Base-by-base conservation (phyloP, 2,888 invertebrate species). In the Terebella lapidaria region DNA sequence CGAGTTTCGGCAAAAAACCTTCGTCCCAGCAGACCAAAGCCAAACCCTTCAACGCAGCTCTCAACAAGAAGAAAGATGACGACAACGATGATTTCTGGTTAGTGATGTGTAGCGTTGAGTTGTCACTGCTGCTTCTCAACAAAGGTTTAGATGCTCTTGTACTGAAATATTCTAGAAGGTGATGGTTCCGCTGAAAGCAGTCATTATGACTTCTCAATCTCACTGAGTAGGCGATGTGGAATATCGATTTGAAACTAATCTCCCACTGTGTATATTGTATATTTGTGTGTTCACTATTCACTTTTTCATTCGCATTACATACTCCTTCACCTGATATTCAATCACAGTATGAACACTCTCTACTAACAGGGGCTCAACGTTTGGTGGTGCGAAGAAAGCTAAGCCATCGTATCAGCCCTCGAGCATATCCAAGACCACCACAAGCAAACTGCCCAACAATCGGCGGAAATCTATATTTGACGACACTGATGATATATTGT, bases 71-170 rank as follows among this genome's bases (percentile, higher is more conserved):
- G 49, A 49, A 49, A 22, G 49, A 30, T n/a, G 54, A 58, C 3
- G 45, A 63, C 49, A 60, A 58, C 15, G 58, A 63, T 24, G 63
- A 63, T 51, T 60, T 60, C 58, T 63, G 18, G 35, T 54, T 54
- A 10, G 4, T 4, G 1, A 1, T 54, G n/a, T 54, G 10, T n/a
- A n/a, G 42, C n/a, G n/a, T n/a, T n/a, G n/a, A n/a, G n/a, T n/a
- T n/a, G n/a, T n/a, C n/a, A n/a, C n/a, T n/a, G n/a, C 53, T 29
- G 3, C n/a, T n/a, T n/a, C n/a, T n/a, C n/a, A n/a, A n/a, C n/a
- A n/a, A n/a, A n/a, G n/a, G n/a, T n/a, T n/a, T n/a, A n/a, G n/a
- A n/a, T n/a, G n/a, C n/a, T n/a, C n/a, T n/a, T n/a, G n/a, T n/a
- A n/a, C n/a, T n/a, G n/a, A n/a, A n/a, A n/a, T n/a, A n/a, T n/a